Evolutionary conservation across 2,888 invertebrate genomes (phyloP).

Genomic region (Corbicula japonica): DNA sequence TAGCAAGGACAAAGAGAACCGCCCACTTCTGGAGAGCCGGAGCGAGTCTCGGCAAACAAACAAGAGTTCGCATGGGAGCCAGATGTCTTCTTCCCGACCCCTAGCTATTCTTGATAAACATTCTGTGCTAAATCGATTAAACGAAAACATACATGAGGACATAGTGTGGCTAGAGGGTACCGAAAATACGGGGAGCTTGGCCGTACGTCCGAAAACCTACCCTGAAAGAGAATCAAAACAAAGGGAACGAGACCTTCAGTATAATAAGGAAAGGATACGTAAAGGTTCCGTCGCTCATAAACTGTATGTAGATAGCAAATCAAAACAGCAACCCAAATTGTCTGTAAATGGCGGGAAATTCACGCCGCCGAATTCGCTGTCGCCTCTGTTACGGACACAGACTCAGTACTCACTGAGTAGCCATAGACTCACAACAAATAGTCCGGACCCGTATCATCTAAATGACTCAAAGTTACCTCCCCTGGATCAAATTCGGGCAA

Average conservation of each 20-base stretch:
- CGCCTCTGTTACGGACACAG: constrained; percentile 78
- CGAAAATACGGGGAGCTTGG: constrained; percentile 80
- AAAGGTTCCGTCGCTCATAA: constrained; percentile 79
- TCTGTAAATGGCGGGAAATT: constrained; percentile 79
- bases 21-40: constrained; percentile 48
- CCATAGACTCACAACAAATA: constrained; percentile 77
- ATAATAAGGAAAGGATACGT: constrained; percentile 75
- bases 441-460: constrained; percentile 75
- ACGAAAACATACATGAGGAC: constrained; percentile 76
- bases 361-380: constrained; percentile 70
- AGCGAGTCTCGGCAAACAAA: constrained; percentile 59
- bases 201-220: constrained; percentile 64
- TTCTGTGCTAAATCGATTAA: constrained; percentile 69
- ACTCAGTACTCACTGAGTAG: constrained; percentile 81
- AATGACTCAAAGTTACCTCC: constrained; percentile 77
- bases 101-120: constrained; percentile 78
- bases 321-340: constrained; percentile 66
- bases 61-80: constrained; percentile 52
- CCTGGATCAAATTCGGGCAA: constrained; percentile 78
- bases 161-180: constrained; percentile 75
- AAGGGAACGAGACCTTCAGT: constrained; percentile 56
- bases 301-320: constrained; percentile 62
- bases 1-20: constrained; percentile 42
- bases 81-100: constrained; percentile 61
- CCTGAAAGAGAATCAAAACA: constrained; percentile 41